Base-by-base conservation (phyloP, 1,140 invertebrate species). In the Pogonus chalceus region DNA sequence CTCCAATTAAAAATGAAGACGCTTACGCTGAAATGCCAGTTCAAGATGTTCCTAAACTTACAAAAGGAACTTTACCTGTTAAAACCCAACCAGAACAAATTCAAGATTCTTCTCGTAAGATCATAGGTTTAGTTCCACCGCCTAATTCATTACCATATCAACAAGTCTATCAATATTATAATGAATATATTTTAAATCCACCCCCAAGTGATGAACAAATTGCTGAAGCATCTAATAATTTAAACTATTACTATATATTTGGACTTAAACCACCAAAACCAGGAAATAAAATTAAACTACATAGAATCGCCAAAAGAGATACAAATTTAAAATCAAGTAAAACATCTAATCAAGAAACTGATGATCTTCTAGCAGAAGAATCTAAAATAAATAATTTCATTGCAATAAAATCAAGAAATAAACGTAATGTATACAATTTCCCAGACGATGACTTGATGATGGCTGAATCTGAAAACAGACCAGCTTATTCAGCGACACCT, bases 211-310 rank as follows among this genome's bases (percentile, higher is more conserved):
- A 14, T 20, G 23, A 49, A 49, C 20, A 37, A 23, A 49, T 56
- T 12, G 56, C 59, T 24, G 51, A 63, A 21, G 24, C 51, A 22
- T 58, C 59, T 14, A 35, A 58, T 16, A 52, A 57, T 35, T 14
- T 57, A 2, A 65, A 66, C 48, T 59, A 58, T 23, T 67, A 58
- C 35, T 55, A 52, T 10, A 61, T 67, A 2, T 14, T 60, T 1
- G 67, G 66, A 2, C 59, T 68, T 58, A 67, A 65, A 57, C 66
- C 66, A 14, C 66, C 66, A 2, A 46, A 58, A 23, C 24, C 35
- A 10, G 55, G n/a, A n/a, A n/a, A n/a, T n/a, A n/a, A n/a, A n/a
- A n/a, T 58, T 37, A 62, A 59, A 52, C 55, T 10, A 12, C 37
- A 43, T 43, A 43, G 18, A 43, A 9, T 43, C 59, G n/a, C 54